These are phyloP conservation scores for Gallinago undulata DNA, from an alignment of 2,113 vertebrate species.

Conservation along the genomic window DNA sequence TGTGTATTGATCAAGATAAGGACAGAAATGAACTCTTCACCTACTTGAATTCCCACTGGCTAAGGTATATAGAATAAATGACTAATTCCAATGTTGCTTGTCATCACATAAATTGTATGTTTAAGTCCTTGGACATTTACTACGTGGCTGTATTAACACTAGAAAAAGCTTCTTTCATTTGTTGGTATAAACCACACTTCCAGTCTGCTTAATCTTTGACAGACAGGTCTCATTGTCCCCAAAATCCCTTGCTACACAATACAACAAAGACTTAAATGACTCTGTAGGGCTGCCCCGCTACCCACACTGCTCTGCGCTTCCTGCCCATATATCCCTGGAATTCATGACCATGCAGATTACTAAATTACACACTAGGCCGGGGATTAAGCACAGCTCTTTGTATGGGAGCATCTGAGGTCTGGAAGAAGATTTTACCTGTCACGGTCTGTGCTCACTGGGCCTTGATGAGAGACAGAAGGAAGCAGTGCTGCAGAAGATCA, in stretches of 20 bases:
- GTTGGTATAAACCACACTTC: slow-evolving; percentile 81
- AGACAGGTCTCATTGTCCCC: slow-evolving; percentile 85
- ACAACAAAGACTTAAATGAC: slow-evolving; percentile 83
- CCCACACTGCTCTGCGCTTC: slow-evolving; percentile 82
- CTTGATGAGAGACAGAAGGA: slow-evolving; percentile 80
- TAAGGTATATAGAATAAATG: slow-evolving; percentile 73
- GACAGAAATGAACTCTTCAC: slow-evolving; percentile 64
- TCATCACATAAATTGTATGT: slow-evolving; percentile 76
- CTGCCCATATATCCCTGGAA: slow-evolving; percentile 83
- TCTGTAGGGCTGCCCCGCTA: slow-evolving; percentile 73
- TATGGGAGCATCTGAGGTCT: slow-evolving; percentile 77
- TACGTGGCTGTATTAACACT: slow-evolving; percentile 73
- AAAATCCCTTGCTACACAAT: slow-evolving; percentile 88
- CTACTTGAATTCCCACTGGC: slow-evolving; percentile 63
- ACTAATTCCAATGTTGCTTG: slow-evolving; percentile 65
- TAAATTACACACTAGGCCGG: slow-evolving; percentile 79
- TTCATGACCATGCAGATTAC: slow-evolving; percentile 92
- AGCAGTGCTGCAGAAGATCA: slow-evolving; percentile 73
- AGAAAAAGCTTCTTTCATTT: slow-evolving; percentile 73
- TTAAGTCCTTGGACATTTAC: slow-evolving; percentile 71
- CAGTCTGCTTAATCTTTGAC: slow-evolving; percentile 88
- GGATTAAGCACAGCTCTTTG: slow-evolving; percentile 83
- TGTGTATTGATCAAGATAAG: neutral
- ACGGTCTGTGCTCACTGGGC: slow-evolving; percentile 80
- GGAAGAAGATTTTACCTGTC: slow-evolving; percentile 88